Conservation (phyloP, 2,113 vertebrate species). For the Phycodurus eques region DNA sequence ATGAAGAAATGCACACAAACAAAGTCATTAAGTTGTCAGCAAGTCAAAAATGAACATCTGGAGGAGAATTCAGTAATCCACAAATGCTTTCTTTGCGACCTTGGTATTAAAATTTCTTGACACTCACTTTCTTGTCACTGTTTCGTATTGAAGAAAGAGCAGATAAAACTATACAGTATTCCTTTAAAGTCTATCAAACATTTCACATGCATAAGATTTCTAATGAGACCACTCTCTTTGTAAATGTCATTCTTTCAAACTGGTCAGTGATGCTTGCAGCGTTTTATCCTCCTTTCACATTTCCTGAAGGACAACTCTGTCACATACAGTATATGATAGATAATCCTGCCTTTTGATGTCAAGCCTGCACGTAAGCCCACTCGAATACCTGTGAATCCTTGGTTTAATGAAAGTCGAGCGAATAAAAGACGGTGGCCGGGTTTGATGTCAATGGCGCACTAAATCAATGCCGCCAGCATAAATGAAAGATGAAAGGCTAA, state of each 20-base stretch:
- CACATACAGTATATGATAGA: slow-evolving; percentile 13
- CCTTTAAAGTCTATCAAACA: neutral
- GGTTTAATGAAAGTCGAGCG: slow-evolving; percentile 19
- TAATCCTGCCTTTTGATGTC: slow-evolving; percentile 33
- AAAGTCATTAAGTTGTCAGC: slow-evolving; percentile 71
- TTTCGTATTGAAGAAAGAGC: neutral
- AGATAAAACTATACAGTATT: neutral
- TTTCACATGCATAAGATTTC: neutral
- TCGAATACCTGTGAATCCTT: slow-evolving; percentile 31
- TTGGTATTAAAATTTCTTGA: slow-evolving; percentile 4
- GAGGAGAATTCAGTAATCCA: slow-evolving; percentile 17
- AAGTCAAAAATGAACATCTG: slow-evolving; percentile 41
- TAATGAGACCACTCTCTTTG: neutral
- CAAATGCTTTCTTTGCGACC: slow-evolving; percentile 8
- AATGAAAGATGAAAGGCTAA: slow-evolving; percentile 51
- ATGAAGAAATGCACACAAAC: slow-evolving; percentile 83
- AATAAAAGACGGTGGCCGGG: slow-evolving; percentile 40
- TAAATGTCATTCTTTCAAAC: slow-evolving; percentile 2
- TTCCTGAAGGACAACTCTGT: slow-evolving; percentile 23
- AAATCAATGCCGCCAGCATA: slow-evolving; percentile 47
- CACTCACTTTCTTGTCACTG: neutral
- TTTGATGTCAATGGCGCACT: slow-evolving; percentile 52
- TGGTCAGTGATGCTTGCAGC: slow-evolving; percentile 2
- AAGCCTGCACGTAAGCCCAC: slow-evolving; percentile 19
- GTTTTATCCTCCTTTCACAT: slow-evolving; percentile 16